These are phyloP conservation scores for Amphipoea oculea DNA, from an alignment of 2,888 invertebrate species.

Conservation along the genomic window DNA sequence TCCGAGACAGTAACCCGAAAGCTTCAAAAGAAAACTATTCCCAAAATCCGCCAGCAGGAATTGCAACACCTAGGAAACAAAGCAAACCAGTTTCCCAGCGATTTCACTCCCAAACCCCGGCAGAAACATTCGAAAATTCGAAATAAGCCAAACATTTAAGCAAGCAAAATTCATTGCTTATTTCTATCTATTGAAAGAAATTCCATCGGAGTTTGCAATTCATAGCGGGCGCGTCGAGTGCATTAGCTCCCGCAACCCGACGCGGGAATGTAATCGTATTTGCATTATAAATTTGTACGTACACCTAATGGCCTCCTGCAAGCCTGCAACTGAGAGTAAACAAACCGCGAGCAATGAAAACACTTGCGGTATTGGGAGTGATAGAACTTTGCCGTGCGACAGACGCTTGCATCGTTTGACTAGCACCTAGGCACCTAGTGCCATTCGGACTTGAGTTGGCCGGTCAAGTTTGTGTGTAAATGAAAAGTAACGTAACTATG, in stretches of 20 bases:
- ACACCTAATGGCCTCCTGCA: slow-evolving; percentile 85
- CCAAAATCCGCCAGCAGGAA: slow-evolving; percentile 42
- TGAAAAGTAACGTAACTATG: background rate
- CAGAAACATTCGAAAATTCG: slow-evolving; percentile 47
- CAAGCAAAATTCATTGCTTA: slow-evolving; percentile 70
- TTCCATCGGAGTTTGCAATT: slow-evolving; percentile 85
- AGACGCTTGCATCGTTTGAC: slow-evolving; percentile 43
- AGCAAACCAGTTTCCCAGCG: slow-evolving; percentile 39
- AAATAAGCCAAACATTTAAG: slow-evolving; percentile 63
- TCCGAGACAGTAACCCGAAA: slow-evolving; percentile 6
- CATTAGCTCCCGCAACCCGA: slow-evolving; percentile 83
- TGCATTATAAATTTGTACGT: slow-evolving; percentile 90
- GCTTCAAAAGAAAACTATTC: slow-evolving; percentile 32
- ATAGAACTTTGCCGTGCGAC: slow-evolving; percentile 59
- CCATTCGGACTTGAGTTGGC: slow-evolving; percentile 5
- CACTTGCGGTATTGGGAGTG: slow-evolving; percentile 68
- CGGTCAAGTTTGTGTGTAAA: slow-evolving; percentile 11
- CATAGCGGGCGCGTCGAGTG: slow-evolving; percentile 83
- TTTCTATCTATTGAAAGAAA: slow-evolving; percentile 80
- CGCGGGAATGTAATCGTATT: slow-evolving; percentile 88
- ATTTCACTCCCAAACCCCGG: slow-evolving; percentile 55
- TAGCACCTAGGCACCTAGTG: slow-evolving; percentile 2
- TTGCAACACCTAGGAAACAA: slow-evolving; percentile 47
- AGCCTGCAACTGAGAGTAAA: slow-evolving; percentile 81
- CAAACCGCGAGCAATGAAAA: slow-evolving; percentile 70